These are phyloP conservation scores for Nanger granti DNA, from an alignment of 2,113 vertebrate species.

Conservation along the genomic window DNA sequence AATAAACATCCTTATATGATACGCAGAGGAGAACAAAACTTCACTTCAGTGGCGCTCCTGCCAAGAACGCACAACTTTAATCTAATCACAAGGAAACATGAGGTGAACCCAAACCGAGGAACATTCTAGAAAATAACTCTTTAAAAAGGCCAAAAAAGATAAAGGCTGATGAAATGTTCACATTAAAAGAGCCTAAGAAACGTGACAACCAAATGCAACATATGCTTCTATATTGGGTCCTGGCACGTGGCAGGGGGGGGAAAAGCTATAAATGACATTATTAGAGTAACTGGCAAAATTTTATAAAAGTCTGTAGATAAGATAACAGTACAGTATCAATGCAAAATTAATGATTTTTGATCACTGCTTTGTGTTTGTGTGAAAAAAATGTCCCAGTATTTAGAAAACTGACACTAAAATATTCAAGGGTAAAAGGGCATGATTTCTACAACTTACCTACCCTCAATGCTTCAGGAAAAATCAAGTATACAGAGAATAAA, in stretches of 20 bases:
- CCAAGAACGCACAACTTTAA: neutral
- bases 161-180: neutral
- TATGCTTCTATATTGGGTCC: neutral
- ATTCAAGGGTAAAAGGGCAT: neutral
- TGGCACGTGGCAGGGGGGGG: fast-evolving
- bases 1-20: neutral
- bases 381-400: neutral
- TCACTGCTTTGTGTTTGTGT: neutral
- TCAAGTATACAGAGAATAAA: neutral
- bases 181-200: neutral
- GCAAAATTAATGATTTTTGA: neutral
- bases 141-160: neutral
- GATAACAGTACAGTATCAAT: neutral
- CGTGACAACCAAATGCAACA: neutral
- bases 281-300: neutral
- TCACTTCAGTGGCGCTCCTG: neutral
- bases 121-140: neutral
- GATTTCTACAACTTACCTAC: neutral
- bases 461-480: neutral
- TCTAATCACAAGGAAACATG: neutral
- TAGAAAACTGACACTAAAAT: neutral
- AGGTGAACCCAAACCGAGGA: neutral
- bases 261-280: neutral
- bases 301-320: neutral
- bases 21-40: neutral